These are phyloP conservation scores for Tanypteryx hageni DNA, from an alignment of 2,888 invertebrate genomes.

Conservation along the genomic window DNA sequence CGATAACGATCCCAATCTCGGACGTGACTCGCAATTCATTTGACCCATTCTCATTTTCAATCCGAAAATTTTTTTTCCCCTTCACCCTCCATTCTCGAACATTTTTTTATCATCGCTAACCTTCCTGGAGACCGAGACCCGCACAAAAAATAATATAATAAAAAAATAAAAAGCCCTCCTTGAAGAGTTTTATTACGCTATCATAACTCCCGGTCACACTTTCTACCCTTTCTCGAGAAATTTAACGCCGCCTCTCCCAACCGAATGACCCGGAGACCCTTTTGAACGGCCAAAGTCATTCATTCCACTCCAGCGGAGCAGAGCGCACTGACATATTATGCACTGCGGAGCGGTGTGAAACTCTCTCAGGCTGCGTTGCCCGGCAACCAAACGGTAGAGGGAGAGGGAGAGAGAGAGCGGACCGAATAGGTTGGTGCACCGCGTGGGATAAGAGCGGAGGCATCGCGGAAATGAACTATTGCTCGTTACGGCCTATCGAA, in stretches of 20 bases:
- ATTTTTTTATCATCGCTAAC: neutral
- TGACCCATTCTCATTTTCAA: neutral
- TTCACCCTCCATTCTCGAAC: neutral
- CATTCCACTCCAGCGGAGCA: neutral
- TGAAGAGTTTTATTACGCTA: constrained; percentile 28
- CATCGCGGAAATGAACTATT: constrained; percentile 2
- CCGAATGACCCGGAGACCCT: neutral
- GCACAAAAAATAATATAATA: neutral
- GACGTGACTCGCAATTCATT: no score
- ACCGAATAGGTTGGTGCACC: no score
- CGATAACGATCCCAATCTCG: neutral
- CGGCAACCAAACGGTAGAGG: no score
- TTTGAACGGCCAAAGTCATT: constrained; percentile 29
- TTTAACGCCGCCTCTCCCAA: constrained; percentile 16
- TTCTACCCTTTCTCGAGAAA: constrained; percentile 1
- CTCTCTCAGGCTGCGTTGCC: no score
- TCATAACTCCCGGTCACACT: constrained; percentile 31
- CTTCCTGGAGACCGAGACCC: neutral
- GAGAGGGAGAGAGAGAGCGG: no score
- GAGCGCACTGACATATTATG: neutral
- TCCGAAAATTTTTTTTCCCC: neutral
- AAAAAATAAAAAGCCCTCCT: neutral
- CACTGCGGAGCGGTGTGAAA: no score
- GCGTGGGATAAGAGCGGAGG: neutral
- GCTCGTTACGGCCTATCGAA: constrained; percentile 21